These are phyloP conservation scores for Caretta caretta DNA, from an alignment of 2,113 vertebrate species.

Conservation along the genomic window DNA sequence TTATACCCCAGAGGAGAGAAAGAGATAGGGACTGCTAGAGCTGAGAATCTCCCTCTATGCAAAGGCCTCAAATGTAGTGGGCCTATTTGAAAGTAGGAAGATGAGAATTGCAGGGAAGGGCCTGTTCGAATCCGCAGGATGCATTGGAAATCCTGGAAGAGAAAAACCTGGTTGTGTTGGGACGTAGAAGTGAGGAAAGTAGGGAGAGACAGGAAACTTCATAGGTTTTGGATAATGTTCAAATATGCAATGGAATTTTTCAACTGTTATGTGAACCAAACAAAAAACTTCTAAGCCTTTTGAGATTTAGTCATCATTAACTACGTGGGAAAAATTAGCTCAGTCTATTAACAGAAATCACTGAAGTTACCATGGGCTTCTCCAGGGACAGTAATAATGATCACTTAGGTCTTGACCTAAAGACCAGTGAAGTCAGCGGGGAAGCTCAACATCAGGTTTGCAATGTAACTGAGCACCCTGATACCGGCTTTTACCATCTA, in stretches of 20 bases:
- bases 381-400: neutral
- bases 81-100: neutral
- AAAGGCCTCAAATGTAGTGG: neutral
- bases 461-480: neutral
- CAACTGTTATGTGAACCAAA: neutral
- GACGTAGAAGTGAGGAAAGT: neutral
- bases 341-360: neutral
- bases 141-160: neutral
- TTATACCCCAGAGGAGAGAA: no score
- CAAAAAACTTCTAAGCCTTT: neutral
- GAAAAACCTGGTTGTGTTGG: neutral
- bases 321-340: neutral
- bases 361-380: neutral
- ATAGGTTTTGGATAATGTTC: neutral
- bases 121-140: neutral
- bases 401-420: neutral
- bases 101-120: neutral
- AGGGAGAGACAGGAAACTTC: neutral
- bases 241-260: neutral
- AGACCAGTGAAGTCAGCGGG: neutral
- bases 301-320: neutral
- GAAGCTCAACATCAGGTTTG: no score
- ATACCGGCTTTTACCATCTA: neutral
- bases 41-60: neutral
- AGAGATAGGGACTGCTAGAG: no score